phyloP scores from a whole-genome alignment of 2,113 vertebrate species.

The Sinocyclocheilus anophthalmus region DNA sequence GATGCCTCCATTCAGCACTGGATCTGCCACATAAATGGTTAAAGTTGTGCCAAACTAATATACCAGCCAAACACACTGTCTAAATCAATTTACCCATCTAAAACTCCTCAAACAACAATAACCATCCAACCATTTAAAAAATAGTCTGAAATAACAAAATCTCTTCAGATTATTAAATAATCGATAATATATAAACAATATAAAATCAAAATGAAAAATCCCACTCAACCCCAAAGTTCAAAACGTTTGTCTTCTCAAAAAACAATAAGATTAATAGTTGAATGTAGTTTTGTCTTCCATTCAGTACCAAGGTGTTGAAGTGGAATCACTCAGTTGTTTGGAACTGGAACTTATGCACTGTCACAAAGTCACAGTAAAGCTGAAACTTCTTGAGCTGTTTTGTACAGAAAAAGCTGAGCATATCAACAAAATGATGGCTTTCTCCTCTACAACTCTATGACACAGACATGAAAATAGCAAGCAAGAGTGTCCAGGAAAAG shows the following conservation, averaged over 20 bases:
- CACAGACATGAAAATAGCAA: neutral
- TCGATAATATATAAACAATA: conserved; percentile 74
- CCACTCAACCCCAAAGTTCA: conserved; percentile 18
- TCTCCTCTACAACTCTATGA: neutral
- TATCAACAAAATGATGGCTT: conserved; percentile 38
- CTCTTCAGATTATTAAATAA: conserved; percentile 74
- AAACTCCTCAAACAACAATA: conserved; percentile 34
- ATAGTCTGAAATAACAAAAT: conserved; percentile 62
- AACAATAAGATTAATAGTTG: conserved; percentile 56
- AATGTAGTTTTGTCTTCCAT: conserved; percentile 66
- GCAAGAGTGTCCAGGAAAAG: neutral
- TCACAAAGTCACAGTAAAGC: conserved; percentile 66
- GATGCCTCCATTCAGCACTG: conserved; percentile 15
- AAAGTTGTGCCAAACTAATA: conserved; percentile 9
- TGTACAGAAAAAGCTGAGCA: conserved; percentile 56
- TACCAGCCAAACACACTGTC: conserved; percentile 23
- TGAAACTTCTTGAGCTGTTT: conserved; percentile 53
- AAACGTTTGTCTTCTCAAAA: conserved; percentile 30
- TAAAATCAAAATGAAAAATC: conserved; percentile 50
- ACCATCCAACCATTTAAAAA: conserved; percentile 46
- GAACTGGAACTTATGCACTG: conserved; percentile 49
- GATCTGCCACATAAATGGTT: conserved; percentile 19
- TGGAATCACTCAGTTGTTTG: conserved; percentile 50
- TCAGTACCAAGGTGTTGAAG: conserved; percentile 69
- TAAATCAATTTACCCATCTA: conserved; percentile 29